A percentile compares a stretch with the other conserved stretches of the same genome.
Evolutionary conservation across 2,888 invertebrate species (phyloP).

Genomic region (Cacoxenus indagator): DNA sequence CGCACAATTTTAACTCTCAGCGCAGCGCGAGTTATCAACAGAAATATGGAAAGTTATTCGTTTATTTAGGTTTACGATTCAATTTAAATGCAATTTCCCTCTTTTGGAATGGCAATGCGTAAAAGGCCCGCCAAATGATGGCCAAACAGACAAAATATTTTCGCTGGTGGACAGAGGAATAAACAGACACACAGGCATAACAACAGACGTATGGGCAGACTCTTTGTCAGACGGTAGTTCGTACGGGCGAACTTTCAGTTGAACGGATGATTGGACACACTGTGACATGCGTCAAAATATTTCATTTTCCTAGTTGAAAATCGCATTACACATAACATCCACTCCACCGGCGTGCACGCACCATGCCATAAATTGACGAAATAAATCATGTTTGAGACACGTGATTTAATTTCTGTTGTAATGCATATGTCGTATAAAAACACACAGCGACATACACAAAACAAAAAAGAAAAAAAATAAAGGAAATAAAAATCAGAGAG

Average conservation of each 20-base stretch:
- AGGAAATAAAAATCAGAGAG: conserved; percentile 16
- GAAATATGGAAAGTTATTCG: conserved; percentile 30
- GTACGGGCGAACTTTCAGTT: not conserved
- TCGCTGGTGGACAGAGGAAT: not conserved
- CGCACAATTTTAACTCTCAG: not conserved
- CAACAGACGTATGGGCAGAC: not conserved
- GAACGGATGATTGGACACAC: not conserved
- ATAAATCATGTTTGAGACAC: conserved; percentile 62
- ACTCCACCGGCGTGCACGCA: not conserved
- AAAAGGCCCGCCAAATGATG: not conserved
- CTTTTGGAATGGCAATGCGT: conserved; percentile 45
- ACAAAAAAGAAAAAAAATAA: not conserved
- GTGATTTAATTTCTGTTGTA: conserved; percentile 47
- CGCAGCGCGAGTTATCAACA: not conserved
- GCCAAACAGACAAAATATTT: conserved; percentile 2
- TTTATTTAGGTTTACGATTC: conserved; percentile 53
- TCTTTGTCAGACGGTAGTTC: not conserved
- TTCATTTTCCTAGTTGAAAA: conserved; percentile 48
- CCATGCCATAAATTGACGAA: conserved; percentile 54
- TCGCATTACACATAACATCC: conserved; percentile 37
- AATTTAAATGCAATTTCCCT: conserved; percentile 57
- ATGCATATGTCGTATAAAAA: not conserved
- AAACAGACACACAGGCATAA: not conserved
- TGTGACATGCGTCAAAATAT: conserved; percentile 42
- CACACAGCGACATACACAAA: not conserved